These are phyloP conservation scores for Pharmacophagus antenor DNA, from an alignment of 2,888 invertebrate genomes.

Conservation along the genomic window DNA sequence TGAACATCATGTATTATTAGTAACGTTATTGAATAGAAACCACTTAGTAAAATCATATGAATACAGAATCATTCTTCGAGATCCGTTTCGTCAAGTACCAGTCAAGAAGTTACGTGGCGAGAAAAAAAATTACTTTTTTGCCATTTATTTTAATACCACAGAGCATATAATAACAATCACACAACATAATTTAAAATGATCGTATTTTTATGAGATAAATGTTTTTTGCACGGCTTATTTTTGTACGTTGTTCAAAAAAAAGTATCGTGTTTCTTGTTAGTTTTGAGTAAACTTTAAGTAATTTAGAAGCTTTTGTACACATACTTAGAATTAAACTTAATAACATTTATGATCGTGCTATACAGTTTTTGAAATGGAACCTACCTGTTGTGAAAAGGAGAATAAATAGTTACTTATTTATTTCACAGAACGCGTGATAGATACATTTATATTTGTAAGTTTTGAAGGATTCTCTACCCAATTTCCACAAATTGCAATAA, in stretches of 20 bases:
- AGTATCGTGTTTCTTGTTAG: too few relatives aligned
- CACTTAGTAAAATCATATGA: neutral
- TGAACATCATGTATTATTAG: neutral
- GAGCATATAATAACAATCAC: neutral
- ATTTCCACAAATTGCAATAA: too few relatives aligned
- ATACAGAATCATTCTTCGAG: neutral
- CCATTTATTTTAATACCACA: neutral
- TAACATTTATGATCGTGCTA: too few relatives aligned
- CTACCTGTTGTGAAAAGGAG: too few relatives aligned
- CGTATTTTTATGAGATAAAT: neutral
- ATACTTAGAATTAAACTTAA: too few relatives aligned
- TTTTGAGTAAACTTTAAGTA: too few relatives aligned
- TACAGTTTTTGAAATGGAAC: too few relatives aligned
- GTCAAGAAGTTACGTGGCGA: conserved; percentile 3
- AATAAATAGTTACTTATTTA: too few relatives aligned
- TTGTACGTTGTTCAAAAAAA: neutral
- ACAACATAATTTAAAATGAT: neutral
- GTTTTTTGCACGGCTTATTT: neutral
- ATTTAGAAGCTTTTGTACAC: too few relatives aligned
- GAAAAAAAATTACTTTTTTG: neutral
- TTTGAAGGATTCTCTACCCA: too few relatives aligned
- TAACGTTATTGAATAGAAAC: neutral
- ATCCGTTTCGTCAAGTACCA: conserved; percentile 4
- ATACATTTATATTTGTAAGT: too few relatives aligned
- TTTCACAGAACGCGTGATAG: too few relatives aligned